Conservation (phyloP, 2,113 vertebrate genomes). For the Chaetodon trifascialis region DNA sequence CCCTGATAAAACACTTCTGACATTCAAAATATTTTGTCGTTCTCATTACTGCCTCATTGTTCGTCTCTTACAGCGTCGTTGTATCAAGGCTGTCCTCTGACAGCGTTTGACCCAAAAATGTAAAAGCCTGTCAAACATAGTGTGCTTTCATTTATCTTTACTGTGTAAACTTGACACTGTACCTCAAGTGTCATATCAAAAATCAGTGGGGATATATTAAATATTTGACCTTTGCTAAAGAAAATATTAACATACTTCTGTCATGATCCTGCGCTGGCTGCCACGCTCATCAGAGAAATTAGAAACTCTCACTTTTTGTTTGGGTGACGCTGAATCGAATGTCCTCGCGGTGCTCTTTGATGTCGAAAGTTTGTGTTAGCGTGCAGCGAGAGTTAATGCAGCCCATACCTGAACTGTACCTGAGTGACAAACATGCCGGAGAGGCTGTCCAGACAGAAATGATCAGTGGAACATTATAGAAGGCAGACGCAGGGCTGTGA, state of each 20-base stretch:
- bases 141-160: conserved; percentile 69
- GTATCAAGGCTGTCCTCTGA: conserved; percentile 29
- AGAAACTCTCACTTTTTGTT: conserved; percentile 59
- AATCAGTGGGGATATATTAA: conserved; percentile 71
- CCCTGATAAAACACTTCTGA: conserved; percentile 48
- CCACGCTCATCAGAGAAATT: conserved; percentile 47
- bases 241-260: conserved; percentile 85
- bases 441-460: conserved; percentile 43
- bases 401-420: conserved; percentile 67
- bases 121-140: conserved; percentile 61
- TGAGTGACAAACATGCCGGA: conserved; percentile 59
- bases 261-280: conserved; percentile 69
- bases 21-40: conserved; percentile 42
- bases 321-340: conserved; percentile 51
- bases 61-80: conserved; percentile 9
- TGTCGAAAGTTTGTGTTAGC: conserved; percentile 56
- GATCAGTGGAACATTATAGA: conserved; percentile 21
- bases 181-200: conserved; percentile 72
- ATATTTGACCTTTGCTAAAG: conserved; percentile 78
- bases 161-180: conserved; percentile 67
- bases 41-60: conserved; percentile 59
- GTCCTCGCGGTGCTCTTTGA: conserved; percentile 64
- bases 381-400: conserved; percentile 63
- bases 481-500: conserved; percentile 4
- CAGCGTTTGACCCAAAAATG: conserved; percentile 49